Evolutionary conservation across 1,140 invertebrate species (phyloP), one percentile per base, ranked within the genome.

Genomic region (Nymphalis io): DNA sequence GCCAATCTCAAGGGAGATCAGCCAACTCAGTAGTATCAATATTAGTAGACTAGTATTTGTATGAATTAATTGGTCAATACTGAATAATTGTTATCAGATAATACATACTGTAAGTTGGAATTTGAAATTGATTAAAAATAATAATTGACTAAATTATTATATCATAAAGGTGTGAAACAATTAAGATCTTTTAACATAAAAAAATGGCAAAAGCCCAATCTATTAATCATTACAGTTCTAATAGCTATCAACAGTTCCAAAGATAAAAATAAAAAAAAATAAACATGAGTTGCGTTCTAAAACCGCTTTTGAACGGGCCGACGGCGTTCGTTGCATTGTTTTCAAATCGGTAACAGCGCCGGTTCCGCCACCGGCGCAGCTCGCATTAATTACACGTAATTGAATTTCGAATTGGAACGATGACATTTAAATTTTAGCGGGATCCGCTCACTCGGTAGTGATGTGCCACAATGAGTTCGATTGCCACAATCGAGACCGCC

Each of bases 381-480:
- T 81, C 82, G 86, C 81, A 90, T 90, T 90, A 89, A 90, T 90
- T 90, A 88, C 86, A 84, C 64, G 73, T 90, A 90, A 91, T 91
- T 89, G 88, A 91, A 91, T 91, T 89, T 91, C 80, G 88, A 87
- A 91, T 91, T 91, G 87, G 85, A 85, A 91, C 87, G 87, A 91
- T 91, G 89, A 91, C 89, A 91, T 87, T 91, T 88, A 83, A 87
- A 87, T 89, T 91, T 90, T 85, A 76, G 82, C 84, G 85, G 82
- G 83, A 81, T 79, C 82, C 85, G 82, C 74, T 84, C 79, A 79
- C 82, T 83, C 86, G 77, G 88, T 89, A 90, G 88, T 88, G 87
- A 89, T 89, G 87, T 83, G 81, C 84, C 68, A 88, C 85, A 71
- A 67, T 57, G 62, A 75, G 23, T 60, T 80, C 81, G 81, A 84